A percentile compares a stretch with the other conserved stretches of the same genome.
Evolutionary conservation across 2,888 invertebrate genomes (phyloP).

Genomic region (Cantharis lateralis): DNA sequence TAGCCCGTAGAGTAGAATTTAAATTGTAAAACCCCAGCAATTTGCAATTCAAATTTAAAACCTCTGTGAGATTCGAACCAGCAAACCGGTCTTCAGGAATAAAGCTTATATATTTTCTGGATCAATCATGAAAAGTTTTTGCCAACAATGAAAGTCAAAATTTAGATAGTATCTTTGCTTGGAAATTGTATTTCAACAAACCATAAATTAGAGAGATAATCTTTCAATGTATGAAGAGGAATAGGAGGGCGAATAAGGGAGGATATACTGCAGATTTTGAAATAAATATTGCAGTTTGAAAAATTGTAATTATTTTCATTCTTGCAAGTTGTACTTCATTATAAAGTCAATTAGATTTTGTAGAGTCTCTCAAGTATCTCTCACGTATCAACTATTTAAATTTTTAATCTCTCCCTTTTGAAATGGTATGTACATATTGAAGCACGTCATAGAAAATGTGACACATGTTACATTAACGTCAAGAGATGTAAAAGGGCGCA

Average conservation of each 20-base stretch:
- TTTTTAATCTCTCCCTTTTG: neutral
- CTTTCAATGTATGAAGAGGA: neutral
- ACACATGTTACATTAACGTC: constrained; percentile 16
- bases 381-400: neutral
- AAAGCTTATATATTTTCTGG: neutral
- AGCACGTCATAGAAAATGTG: constrained; percentile 1
- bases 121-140: neutral
- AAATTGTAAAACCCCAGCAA: neutral
- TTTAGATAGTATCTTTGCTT: neutral
- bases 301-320: neutral
- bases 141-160: neutral
- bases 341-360: neutral
- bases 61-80: neutral
- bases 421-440: neutral
- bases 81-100: neutral
- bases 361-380: neutral
- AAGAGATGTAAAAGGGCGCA: neutral
- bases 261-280: neutral
- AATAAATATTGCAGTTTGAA: neutral
- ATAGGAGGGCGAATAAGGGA: neutral
- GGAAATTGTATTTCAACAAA: neutral
- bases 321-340: neutral
- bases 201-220: neutral
- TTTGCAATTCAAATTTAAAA: neutral
- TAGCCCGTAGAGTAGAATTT: neutral